phyloP scores from a whole-genome alignment of 2,113 vertebrate genomes.

The Echinops telfairi region DNA sequence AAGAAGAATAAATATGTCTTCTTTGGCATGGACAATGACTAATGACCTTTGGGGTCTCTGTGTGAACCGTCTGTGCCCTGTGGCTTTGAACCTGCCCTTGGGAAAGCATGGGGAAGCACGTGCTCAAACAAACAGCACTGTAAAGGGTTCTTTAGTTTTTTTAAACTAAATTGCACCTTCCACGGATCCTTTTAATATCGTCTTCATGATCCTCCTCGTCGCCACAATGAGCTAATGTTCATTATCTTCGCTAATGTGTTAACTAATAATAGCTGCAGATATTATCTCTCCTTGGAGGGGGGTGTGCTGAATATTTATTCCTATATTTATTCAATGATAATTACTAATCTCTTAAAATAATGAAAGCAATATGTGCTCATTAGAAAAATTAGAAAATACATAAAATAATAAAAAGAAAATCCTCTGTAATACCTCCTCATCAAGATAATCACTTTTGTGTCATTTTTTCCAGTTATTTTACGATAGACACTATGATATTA shows the following conservation, averaged over 20 bases:
- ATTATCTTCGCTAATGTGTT: slow-evolving; percentile 65
- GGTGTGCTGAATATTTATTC: slow-evolving; percentile 18
- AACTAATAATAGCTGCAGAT: slow-evolving; percentile 69
- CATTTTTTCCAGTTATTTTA: neutral
- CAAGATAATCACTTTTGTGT: slow-evolving; percentile 41
- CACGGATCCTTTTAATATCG: neutral
- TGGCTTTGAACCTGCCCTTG: neutral
- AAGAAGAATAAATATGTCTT: neutral
- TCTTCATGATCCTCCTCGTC: neutral
- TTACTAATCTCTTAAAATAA: slow-evolving; percentile 71
- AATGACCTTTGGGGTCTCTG: neutral
- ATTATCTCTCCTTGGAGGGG: slow-evolving; percentile 6
- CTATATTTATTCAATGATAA: slow-evolving; percentile 71
- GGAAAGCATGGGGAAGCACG: neutral
- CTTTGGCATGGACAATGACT: slow-evolving; percentile 16
- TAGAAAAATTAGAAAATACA: slow-evolving; percentile 59
- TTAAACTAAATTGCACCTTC: slow-evolving; percentile 44
- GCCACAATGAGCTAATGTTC: slow-evolving; percentile 29
- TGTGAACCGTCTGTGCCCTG: neutral
- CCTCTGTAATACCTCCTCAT: neutral
- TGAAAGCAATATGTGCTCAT: slow-evolving; percentile 59
- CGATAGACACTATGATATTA: neutral
- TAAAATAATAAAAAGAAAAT: slow-evolving; percentile 62
- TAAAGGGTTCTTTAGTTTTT: slow-evolving; percentile 25
- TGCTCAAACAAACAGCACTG: slow-evolving; percentile 13